Evolutionary conservation across 2,888 invertebrate genomes (phyloP).

Genomic region (Petrolisthes manimaculis): DNA sequence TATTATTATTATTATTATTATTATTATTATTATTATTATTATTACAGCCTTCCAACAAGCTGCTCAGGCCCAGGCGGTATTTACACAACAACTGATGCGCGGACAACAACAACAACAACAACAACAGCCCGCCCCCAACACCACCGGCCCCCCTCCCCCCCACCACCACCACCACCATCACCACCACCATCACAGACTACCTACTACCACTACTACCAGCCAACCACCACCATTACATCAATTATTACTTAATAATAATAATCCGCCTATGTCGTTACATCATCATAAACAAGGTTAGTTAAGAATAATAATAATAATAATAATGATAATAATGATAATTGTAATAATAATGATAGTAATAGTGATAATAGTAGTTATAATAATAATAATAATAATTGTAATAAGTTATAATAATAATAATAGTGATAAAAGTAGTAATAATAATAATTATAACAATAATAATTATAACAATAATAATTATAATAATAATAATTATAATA

Average conservation of each 20-base stretch:
- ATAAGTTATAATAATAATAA: background rate
- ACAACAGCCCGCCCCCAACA: constrained; percentile 40
- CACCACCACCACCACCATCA: constrained; percentile 32
- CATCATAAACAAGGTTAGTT: constrained; percentile 50
- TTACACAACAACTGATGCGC: constrained; percentile 53
- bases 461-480: background rate
- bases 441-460: background rate
- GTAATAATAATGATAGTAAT: background rate
- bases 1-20: too few species aligned
- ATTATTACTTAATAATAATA: constrained; percentile 54
- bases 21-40: too few species aligned
- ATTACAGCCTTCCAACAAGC: constrained; percentile 29
- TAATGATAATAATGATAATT: background rate
- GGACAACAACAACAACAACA: constrained; percentile 30
- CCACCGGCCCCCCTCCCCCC: constrained; percentile 32
- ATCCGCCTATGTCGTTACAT: constrained; percentile 45
- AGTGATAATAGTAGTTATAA: background rate
- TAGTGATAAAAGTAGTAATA: background rate
- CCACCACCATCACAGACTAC: constrained; percentile 50
- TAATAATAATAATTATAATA: too few species aligned
- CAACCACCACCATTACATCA: constrained; percentile 45
- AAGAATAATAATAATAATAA: background rate
- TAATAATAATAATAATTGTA: background rate
- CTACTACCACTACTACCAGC: constrained; percentile 37
- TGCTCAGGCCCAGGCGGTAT: constrained; percentile 47